A percentile compares a stretch with the other conserved stretches of the same genome.
These are phyloP conservation scores for Sebastes hubbsi DNA, from an alignment of 2,797 vertebrate genomes.

Conservation along the genomic window DNA sequence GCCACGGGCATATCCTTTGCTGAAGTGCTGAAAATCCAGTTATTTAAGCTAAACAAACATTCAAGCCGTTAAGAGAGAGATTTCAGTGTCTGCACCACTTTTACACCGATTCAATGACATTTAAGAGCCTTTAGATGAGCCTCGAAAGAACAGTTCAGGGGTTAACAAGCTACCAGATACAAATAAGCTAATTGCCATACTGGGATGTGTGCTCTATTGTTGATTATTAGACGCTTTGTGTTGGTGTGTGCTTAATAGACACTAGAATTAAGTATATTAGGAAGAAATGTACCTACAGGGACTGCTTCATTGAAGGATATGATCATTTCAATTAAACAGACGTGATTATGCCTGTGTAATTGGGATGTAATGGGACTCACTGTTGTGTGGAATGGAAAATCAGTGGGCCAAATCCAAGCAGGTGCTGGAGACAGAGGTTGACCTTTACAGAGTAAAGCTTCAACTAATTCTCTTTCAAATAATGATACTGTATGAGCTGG, in stretches of 20 bases:
- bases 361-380: slow-evolving; percentile 68
- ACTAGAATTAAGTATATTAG: slow-evolving; percentile 56
- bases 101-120: slow-evolving; percentile 1
- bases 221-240: slow-evolving; percentile 48
- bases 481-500: background rate
- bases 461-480: background rate
- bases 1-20: background rate
- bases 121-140: background rate
- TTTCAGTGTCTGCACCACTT: background rate
- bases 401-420: slow-evolving; percentile 50
- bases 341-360: slow-evolving; percentile 67
- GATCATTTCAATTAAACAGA: slow-evolving; percentile 71
- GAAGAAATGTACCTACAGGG: slow-evolving; percentile 58
- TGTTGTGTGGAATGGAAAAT: slow-evolving; percentile 62
- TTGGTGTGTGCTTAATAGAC: slow-evolving; percentile 50
- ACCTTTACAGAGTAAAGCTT: slow-evolving; percentile 28
- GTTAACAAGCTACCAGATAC: slow-evolving; percentile 8
- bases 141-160: slow-evolving; percentile 10
- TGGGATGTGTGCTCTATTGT: slow-evolving; percentile 10
- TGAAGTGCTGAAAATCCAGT: background rate
- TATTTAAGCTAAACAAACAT: background rate
- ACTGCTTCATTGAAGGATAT: slow-evolving; percentile 65
- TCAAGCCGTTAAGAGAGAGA: background rate
- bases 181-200: slow-evolving; percentile 26
- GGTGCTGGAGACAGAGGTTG: slow-evolving; percentile 37